Evolutionary conservation across 2,113 vertebrate genomes (phyloP).

Genomic region (Larimichthys crocea): DNA sequence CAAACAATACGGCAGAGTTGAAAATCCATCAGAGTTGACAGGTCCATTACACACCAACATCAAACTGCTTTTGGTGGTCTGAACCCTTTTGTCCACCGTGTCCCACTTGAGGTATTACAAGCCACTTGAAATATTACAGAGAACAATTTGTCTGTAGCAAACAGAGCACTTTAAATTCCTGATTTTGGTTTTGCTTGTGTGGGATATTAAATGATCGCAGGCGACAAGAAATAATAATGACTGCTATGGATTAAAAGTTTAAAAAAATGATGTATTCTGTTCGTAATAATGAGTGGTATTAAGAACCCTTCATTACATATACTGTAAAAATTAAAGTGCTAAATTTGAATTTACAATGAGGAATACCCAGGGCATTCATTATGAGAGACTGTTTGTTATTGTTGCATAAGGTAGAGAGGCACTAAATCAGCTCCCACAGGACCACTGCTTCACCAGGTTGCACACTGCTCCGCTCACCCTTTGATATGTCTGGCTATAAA

Average conservation of each 20-base stretch:
- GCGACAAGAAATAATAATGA: neutral
- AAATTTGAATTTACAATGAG: slow-evolving; percentile 78
- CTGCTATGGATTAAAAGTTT: slow-evolving; percentile 28
- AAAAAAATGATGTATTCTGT: slow-evolving; percentile 33
- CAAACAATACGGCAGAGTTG: slow-evolving; percentile 69
- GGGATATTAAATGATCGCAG: neutral
- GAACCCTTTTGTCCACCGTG: slow-evolving; percentile 67
- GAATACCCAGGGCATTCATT: slow-evolving; percentile 78
- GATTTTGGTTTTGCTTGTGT: neutral
- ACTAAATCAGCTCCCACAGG: slow-evolving; percentile 81
- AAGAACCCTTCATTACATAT: slow-evolving; percentile 48
- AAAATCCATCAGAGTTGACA: slow-evolving; percentile 80
- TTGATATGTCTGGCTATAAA: slow-evolving; percentile 76
- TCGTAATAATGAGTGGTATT: slow-evolving; percentile 63
- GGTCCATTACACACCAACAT: slow-evolving; percentile 76
- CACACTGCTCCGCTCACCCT: slow-evolving; percentile 73
- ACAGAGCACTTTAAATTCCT: slow-evolving; percentile 29
- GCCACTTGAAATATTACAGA: slow-evolving; percentile 56
- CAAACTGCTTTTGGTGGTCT: slow-evolving; percentile 73
- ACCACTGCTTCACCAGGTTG: slow-evolving; percentile 76
- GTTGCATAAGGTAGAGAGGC: slow-evolving; percentile 72
- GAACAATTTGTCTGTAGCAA: slow-evolving; percentile 21
- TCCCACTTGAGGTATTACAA: slow-evolving; percentile 69
- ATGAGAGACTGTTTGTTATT: slow-evolving; percentile 71
- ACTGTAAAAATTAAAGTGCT: slow-evolving; percentile 49